Percentiles rank a stretch among this genome's conserved stretches.
phyloP scores from a whole-genome alignment of 2,113 vertebrate genomes.

The Platysternon megacephalum region DNA sequence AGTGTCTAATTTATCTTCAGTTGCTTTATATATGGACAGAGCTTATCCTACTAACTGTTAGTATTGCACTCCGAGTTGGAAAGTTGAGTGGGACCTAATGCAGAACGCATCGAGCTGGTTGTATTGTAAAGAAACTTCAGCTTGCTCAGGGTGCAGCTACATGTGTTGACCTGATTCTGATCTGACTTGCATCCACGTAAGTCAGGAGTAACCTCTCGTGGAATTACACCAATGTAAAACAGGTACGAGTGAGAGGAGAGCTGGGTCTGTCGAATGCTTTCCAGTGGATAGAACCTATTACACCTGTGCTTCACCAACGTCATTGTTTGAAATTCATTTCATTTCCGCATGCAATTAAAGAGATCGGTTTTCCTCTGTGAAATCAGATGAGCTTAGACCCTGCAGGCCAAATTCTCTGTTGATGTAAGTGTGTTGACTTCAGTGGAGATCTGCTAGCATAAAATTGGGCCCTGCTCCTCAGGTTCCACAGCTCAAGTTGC shows the following conservation, averaged over 20 bases:
- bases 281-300: background rate
- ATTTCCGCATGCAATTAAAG: background rate
- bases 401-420: constrained; percentile 51
- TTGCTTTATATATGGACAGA: background rate
- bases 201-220: background rate
- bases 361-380: background rate
- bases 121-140: accelerated
- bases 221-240: background rate
- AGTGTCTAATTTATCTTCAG: background rate
- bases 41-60: background rate
- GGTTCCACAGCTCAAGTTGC: background rate
- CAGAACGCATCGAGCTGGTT: accelerated
- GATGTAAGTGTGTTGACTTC: constrained; percentile 64
- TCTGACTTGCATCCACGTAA: background rate
- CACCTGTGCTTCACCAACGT: background rate
- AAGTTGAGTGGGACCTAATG: too few species aligned
- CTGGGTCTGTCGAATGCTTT: background rate
- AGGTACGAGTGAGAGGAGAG: background rate
- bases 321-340: background rate
- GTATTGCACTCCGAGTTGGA: accelerated
- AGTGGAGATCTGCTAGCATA: constrained; percentile 26
- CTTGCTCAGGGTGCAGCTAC: background rate
- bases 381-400: background rate
- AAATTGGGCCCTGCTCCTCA: constrained; percentile 50
- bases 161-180: background rate